These are phyloP conservation scores for Dunckerocampus dactyliophorus DNA, from an alignment of 2,113 vertebrate species.

Conservation along the genomic window DNA sequence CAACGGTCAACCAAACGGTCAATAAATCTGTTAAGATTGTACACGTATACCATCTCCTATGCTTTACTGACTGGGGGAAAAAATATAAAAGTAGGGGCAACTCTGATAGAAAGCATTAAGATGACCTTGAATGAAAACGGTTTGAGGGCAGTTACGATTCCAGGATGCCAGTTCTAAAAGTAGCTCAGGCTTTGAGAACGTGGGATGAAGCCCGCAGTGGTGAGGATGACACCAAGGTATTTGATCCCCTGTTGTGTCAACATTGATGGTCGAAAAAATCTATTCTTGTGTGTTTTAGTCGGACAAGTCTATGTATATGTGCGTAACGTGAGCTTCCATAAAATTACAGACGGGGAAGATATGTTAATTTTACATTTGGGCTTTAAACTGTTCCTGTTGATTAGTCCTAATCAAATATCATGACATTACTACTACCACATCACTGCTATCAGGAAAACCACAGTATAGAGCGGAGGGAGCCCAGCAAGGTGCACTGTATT, in stretches of 20 bases:
- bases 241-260: conserved; percentile 28
- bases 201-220: background rate
- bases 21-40: background rate
- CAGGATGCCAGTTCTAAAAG: background rate
- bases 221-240: conserved; percentile 17
- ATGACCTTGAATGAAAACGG: background rate
- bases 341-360: background rate
- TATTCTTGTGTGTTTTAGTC: background rate
- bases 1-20: conserved; percentile 2
- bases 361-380: background rate
- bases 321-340: background rate
- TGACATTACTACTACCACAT: no score
- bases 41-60: background rate
- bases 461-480: no score
- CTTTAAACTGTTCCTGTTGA: no score
- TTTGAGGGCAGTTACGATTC: background rate
- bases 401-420: no score
- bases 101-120: background rate
- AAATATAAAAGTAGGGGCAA: background rate
- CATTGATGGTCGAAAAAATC: conserved; percentile 6
- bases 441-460: no score
- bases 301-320: background rate
- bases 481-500: no score
- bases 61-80: background rate
- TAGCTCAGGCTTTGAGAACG: background rate